These are phyloP conservation scores for Noturus placidus DNA, from an alignment of 2,113 vertebrate species.

Conservation along the genomic window DNA sequence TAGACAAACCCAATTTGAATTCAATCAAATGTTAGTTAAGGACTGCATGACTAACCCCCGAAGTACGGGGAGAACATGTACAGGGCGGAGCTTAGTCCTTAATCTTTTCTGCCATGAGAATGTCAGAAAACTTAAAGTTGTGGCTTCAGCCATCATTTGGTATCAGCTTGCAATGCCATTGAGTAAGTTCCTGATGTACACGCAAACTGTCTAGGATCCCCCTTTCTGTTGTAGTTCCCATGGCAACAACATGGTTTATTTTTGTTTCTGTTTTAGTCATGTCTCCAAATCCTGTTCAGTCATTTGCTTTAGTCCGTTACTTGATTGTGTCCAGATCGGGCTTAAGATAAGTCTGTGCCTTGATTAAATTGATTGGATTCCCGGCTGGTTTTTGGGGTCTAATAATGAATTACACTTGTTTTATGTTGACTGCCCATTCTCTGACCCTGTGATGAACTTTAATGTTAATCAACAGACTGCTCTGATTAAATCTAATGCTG, in stretches of 20 bases:
- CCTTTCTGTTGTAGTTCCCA: neutral
- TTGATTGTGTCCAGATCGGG: neutral
- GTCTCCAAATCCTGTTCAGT: neutral
- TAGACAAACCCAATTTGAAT: neutral
- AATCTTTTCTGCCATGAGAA: neutral
- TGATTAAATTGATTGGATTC: neutral
- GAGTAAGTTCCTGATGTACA: neutral
- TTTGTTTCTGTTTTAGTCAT: neutral
- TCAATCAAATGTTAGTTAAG: neutral
- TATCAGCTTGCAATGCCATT: neutral
- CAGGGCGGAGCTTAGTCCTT: too few relatives aligned
- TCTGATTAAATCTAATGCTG: neutral
- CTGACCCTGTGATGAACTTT: neutral
- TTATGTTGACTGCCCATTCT: neutral
- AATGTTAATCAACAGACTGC: neutral
- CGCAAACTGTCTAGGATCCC: neutral
- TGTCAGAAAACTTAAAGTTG: neutral
- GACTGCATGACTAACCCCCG: neutral
- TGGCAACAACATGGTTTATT: neutral
- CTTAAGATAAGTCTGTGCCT: too few relatives aligned
- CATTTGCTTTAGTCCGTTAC: neutral
- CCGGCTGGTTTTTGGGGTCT: neutral
- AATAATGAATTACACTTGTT: neutral
- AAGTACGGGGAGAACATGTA: too few relatives aligned
- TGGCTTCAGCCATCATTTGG: neutral